Conservation (phyloP, 1,140 invertebrate species). For the Yoshiicerus persimilis region DNA sequence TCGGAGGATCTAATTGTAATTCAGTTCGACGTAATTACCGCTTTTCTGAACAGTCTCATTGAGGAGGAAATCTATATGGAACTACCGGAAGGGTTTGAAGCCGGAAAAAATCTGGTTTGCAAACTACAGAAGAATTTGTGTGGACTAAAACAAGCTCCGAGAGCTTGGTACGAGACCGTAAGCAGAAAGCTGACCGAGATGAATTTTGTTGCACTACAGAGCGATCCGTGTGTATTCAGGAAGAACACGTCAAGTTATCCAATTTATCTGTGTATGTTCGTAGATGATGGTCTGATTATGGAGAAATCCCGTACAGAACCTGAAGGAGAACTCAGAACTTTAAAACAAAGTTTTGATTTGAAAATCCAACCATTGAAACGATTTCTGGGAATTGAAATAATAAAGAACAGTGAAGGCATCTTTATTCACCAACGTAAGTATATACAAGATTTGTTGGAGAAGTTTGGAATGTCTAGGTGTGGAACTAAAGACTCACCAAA, state of each 20-base stretch:
- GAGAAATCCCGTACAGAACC: not conserved
- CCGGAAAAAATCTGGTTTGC: not conserved
- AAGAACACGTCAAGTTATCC: not conserved
- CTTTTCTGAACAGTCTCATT: conserved; percentile 55
- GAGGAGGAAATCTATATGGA: conserved; percentile 56
- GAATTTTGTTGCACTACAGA: not conserved
- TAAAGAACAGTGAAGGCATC: not conserved
- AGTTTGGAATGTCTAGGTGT: conserved; percentile 15
- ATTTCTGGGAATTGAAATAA: conserved; percentile 25
- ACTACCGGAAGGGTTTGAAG: conserved; percentile 53
- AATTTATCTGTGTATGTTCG: conserved; percentile 23
- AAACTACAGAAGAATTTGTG: conserved; percentile 45
- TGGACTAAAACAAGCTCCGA: conserved; percentile 48
- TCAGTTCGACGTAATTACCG: conserved; percentile 54
- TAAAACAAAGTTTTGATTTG: not conserved
- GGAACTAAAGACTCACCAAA: not conserved
- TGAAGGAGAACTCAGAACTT: not conserved
- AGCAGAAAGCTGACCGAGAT: conserved; percentile 4
- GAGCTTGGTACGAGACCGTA: conserved; percentile 46
- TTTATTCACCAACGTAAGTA: conserved; percentile 43
- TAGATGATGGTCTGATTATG: conserved; percentile 39
- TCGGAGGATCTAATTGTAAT: conserved; percentile 41
- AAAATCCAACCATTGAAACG: not conserved
- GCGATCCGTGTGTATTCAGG: conserved; percentile 29
- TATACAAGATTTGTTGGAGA: conserved; percentile 47